These are phyloP conservation scores for Sibirionetta formosa DNA, from an alignment of 2,797 vertebrate species.

Conservation along the genomic window DNA sequence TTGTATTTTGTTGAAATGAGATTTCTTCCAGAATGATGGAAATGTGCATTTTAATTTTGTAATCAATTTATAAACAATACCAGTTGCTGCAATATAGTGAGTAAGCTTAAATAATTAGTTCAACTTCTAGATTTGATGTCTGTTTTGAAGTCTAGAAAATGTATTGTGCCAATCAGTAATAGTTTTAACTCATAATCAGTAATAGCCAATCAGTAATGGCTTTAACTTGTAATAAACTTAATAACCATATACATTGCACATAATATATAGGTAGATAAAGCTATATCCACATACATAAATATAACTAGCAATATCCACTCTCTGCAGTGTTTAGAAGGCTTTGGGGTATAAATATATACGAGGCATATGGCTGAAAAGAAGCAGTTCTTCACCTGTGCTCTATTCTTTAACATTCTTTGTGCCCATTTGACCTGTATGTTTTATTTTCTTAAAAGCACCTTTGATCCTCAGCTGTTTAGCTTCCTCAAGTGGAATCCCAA, in stretches of 20 bases:
- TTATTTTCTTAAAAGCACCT: constrained; percentile 6
- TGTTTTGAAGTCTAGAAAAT: not conserved
- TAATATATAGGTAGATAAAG: not conserved
- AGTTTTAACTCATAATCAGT: not conserved
- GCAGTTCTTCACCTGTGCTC: rapidly evolving
- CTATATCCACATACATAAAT: not conserved
- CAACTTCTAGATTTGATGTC: not conserved
- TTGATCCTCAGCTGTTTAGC: not conserved
- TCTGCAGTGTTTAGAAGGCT: not conserved
- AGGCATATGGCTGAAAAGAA: not conserved
- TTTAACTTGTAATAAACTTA: not conserved
- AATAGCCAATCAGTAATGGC: not conserved
- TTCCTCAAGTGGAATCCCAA: constrained; percentile 1
- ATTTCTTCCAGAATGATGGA: not conserved
- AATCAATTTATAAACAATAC: not conserved
- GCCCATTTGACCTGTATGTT: not conserved
- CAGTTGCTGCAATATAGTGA: not conserved
- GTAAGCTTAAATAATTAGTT: not conserved
- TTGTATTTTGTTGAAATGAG: not conserved
- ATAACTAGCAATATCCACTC: not conserved
- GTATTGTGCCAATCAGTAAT: not conserved
- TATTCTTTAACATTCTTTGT: not conserved
- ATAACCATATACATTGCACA: not conserved
- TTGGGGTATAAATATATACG: not conserved
- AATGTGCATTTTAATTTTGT: not conserved